Evolutionary conservation across 2,888 invertebrate species (phyloP), one percentile per base, ranked within the genome.

Genomic region (Chrysotoxum bicinctum): DNA sequence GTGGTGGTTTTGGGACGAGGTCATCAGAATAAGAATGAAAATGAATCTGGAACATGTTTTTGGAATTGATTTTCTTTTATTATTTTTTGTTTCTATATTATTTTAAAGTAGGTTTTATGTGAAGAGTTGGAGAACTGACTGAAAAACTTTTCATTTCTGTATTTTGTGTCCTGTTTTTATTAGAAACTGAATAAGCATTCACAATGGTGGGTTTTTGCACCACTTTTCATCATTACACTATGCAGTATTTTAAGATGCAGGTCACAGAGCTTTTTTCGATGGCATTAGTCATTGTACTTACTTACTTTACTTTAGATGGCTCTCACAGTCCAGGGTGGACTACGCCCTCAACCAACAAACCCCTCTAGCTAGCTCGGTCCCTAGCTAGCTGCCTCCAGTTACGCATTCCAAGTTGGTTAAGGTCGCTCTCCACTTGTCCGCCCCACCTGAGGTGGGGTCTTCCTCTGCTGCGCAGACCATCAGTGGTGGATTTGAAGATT

Each of bases 41-140:
- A 58, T 58, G 21, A 35, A 64, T 62, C 7, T 45, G 70, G 64
- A 56, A 64, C 37, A 70, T 78, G 50, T 43, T 77, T 77, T 70
- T 14, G 37, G 10, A 72, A 52, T 68, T 48, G 64, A 64, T 64
- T 64, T 62, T 62, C 7, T 26, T 37, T 12, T 3, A 14, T 21
- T 10, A 2, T 56, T 14, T n/a, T 23, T 23, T 0, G 26, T n/a
- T 19, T 7, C 37, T 58, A 21, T 6, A 10, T 56, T 19, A 7
- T 56, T 12, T 56, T 23, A 14, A 26, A 26, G 16, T 23, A 9
- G 37, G 9, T 66, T 50, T 21, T 37, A n/a, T 68, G 12, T 48
- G 37, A 8, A 64, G n/a, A 32, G 21, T 62, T n/a, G 26, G 12
- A 52, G 8, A 50, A 6, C n/a, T n/a, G 14, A 50, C 48, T 50